A percentile compares a stretch with the other conserved stretches of the same genome.
These are phyloP conservation scores for Pyrochroa serraticornis DNA, from an alignment of 2,888 invertebrate genomes.

Conservation along the genomic window DNA sequence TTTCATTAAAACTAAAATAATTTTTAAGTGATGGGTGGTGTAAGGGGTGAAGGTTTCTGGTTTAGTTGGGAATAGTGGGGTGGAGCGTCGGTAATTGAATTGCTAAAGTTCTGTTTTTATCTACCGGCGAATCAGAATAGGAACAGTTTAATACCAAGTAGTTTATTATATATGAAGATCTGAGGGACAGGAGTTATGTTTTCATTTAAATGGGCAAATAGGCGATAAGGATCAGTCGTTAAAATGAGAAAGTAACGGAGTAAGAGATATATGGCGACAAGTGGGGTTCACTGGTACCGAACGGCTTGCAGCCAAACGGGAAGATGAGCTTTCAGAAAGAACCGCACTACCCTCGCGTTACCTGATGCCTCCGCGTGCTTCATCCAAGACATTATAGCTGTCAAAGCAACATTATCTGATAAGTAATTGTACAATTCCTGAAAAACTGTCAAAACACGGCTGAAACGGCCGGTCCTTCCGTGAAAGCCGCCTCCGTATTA, in stretches of 20 bases:
- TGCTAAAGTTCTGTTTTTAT: conserved; percentile 24
- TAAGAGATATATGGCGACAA: conserved; percentile 33
- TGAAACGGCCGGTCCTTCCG: conserved; percentile 22
- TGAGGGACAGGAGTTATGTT: conserved; percentile 40
- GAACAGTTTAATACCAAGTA: conserved; percentile 36
- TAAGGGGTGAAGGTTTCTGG: too few relatives aligned
- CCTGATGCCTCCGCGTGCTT: conserved; percentile 29
- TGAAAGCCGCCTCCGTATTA: conserved; percentile 26
- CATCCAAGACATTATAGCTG: conserved; percentile 25
- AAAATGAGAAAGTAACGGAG: conserved; percentile 45
- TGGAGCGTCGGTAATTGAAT: conserved; percentile 16
- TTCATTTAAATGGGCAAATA: conserved; percentile 49
- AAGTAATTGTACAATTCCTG: conserved; percentile 29
- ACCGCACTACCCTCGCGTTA: conserved; percentile 28
- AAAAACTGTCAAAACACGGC: conserved; percentile 14
- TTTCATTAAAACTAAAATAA: too few relatives aligned
- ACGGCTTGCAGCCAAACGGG: conserved; percentile 9
- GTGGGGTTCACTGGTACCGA: conserved; percentile 29
- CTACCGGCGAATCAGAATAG: conserved; percentile 25
- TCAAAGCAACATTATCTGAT: conserved; percentile 30
- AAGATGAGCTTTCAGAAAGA: conserved; percentile 13
- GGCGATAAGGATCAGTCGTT: conserved; percentile 50
- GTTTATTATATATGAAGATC: conserved; percentile 34
- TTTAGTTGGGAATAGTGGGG: too few relatives aligned
- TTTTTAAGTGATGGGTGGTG: too few relatives aligned